Base-by-base conservation (phyloP, 1,140 invertebrate genomes). In the Drosophila sechellia region DNA sequence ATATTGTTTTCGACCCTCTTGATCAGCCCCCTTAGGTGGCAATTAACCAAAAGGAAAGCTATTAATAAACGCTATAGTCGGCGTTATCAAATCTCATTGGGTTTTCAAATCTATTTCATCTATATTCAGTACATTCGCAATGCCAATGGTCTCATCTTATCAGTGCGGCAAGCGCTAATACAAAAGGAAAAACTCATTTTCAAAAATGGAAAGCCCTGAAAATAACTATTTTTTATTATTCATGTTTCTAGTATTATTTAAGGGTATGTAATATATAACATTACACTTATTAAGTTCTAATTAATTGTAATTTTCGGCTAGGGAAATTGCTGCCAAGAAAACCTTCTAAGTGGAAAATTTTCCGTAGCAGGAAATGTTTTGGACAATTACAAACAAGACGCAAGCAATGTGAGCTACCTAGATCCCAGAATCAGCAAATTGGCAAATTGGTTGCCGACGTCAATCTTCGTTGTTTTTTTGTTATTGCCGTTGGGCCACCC, bases 391-490 rank as follows among this genome's bases (percentile, higher is more conserved):
- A 34, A 34, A 49, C 25, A 25, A 48, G 45, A 25, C 45, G 45
- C 22, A 48, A 48, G n/a, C 46, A 49, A 15, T 49, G 31, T 34
- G 27, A 49, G 48, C 27, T 31, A 13, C 48, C 46, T 27, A 15
- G 54, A 58, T 70, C 27, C 11, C 49, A 39, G 46, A 49, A 15
- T 10, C 37, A 48, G 66, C 59, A 57, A 75, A 75, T 56, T 74
- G 69, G 43, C 69, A 54, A 73, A 73, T 61, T 72, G 68, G 68
- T 37, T 35, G 53, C 39, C 20, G 31, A 76, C 72, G 72, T 76
- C 72, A 76, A 43, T 66, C 53, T 40, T 27, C 34, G 35, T 45
- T 61, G 37, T 20, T 49, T 20, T 49, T 25, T 17, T 59, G 8
- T 43, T 46, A 22, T 42, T 59, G 4, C 27, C 40, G 20, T 27